Conservation (phyloP, 2,797 vertebrate genomes). For the Brachyalestes nurse region DNA sequence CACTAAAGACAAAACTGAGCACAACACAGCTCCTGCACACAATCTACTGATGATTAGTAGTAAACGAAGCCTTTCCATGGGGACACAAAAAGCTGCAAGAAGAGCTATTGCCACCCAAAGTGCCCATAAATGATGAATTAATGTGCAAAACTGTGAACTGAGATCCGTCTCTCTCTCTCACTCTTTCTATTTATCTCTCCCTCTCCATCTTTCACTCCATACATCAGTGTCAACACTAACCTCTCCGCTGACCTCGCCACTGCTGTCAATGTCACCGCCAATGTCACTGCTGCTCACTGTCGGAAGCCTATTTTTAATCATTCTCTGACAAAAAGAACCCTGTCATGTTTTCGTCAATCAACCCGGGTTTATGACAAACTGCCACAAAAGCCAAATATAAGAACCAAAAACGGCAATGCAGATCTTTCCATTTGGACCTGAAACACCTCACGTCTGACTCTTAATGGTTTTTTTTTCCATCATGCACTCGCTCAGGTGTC, state of each 20-base stretch:
- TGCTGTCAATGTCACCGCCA: slow-evolving; percentile 32
- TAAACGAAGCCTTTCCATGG: slow-evolving; percentile 62
- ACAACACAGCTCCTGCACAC: slow-evolving; percentile 51
- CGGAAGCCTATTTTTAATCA: slow-evolving; percentile 13
- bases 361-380: not conserved
- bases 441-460: not conserved
- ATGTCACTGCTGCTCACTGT: slow-evolving; percentile 31
- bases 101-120: slow-evolving; percentile 18
- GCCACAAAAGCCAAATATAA: not conserved
- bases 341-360: not conserved
- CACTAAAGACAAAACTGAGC: slow-evolving; percentile 54
- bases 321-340: not conserved
- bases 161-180: not conserved
- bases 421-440: too few species aligned
- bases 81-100: slow-evolving; percentile 25
- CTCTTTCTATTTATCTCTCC: slow-evolving; percentile 13
- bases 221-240: slow-evolving; percentile 30
- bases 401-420: not conserved
- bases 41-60: slow-evolving; percentile 56
- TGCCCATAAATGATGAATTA: slow-evolving; percentile 1
- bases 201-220: slow-evolving; percentile 5
- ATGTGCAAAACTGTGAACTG: not conserved
- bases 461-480: not conserved
- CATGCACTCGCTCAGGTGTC: not conserved
- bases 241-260: slow-evolving; percentile 9